Evolutionary conservation across 2,113 vertebrate species (phyloP).

Genomic region (Eulacestoma nigropectus): DNA sequence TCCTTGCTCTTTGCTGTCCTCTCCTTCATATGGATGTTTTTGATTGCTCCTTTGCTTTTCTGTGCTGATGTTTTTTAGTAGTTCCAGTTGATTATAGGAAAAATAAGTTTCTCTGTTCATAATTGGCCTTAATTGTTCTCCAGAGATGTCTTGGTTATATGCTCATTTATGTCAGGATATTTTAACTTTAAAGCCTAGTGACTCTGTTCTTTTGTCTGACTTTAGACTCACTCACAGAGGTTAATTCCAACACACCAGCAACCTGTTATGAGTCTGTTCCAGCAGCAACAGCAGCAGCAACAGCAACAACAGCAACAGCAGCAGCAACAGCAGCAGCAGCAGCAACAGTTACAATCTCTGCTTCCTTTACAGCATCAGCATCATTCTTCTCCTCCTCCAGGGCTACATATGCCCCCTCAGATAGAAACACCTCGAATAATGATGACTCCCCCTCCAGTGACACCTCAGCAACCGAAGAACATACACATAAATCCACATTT

Average conservation of each 20-base stretch:
- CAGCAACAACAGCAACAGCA: slow-evolving; percentile 70
- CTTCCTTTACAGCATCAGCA: slow-evolving; percentile 86
- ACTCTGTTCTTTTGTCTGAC: slow-evolving; percentile 54
- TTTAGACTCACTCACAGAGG: slow-evolving; percentile 78
- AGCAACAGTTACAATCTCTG: slow-evolving; percentile 85
- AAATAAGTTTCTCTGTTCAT: not conserved
- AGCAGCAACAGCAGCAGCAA: slow-evolving; percentile 70
- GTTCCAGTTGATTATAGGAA: not conserved
- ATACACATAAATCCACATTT: slow-evolving; percentile 99
- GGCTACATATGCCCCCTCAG: slow-evolving; percentile 77
- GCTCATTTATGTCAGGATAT: not conserved
- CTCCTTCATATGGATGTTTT: not conserved
- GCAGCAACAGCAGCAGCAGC: slow-evolving; percentile 74
- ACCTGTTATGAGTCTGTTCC: slow-evolving; percentile 83
- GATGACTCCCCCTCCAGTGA: slow-evolving; percentile 79
- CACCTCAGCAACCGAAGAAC: slow-evolving; percentile 88
- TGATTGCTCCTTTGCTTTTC: not conserved
- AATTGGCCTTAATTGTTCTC: not conserved
- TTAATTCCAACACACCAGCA: slow-evolving; percentile 77
- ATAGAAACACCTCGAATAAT: slow-evolving; percentile 83
- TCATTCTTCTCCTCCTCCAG: slow-evolving; percentile 78
- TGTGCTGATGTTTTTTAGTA: not conserved
- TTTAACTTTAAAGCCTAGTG: not conserved
- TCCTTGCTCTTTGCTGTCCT: not conserved
- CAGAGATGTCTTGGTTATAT: not conserved